phyloP scores from a whole-genome alignment of 2,888 invertebrate species.

The Perizoma affinitatum region DNA sequence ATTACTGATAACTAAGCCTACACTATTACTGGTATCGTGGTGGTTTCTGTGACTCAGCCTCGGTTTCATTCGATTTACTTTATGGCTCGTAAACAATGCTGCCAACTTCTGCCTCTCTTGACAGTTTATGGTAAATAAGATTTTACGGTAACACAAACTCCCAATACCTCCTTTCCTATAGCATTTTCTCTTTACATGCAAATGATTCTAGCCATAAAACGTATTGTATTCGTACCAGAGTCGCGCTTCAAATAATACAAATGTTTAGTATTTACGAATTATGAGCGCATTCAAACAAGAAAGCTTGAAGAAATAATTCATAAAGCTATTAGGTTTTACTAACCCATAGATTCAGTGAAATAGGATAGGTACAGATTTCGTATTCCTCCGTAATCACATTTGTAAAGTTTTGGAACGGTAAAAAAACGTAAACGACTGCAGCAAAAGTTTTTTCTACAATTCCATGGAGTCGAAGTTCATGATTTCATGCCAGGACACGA shows the following conservation, averaged over 20 bases:
- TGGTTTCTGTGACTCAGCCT: slow-evolving; percentile 48
- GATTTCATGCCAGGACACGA: slow-evolving; percentile 54
- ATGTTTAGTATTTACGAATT: slow-evolving; percentile 49
- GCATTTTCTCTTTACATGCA: slow-evolving; percentile 67
- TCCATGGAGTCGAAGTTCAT: slow-evolving; percentile 49
- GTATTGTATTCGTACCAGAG: slow-evolving; percentile 52
- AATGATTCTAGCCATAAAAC: slow-evolving; percentile 60
- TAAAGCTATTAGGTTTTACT: slow-evolving; percentile 36
- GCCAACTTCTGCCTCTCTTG: slow-evolving; percentile 71
- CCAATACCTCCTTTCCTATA: slow-evolving; percentile 61
- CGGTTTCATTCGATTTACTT: slow-evolving; percentile 77
- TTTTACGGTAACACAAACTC: slow-evolving; percentile 68
- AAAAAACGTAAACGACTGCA: slow-evolving; percentile 46
- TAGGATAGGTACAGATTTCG: slow-evolving; percentile 9
- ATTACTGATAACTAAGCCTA: slow-evolving; percentile 20
- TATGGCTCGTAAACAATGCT: slow-evolving; percentile 78
- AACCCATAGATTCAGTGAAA: slow-evolving; percentile 9
- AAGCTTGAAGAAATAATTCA: slow-evolving; percentile 31
- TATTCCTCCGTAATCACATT: slow-evolving; percentile 42
- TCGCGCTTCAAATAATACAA: slow-evolving; percentile 51
- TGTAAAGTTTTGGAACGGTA: slow-evolving; percentile 37
- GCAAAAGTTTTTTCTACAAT: slow-evolving; percentile 47
- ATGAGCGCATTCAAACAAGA: slow-evolving; percentile 39
- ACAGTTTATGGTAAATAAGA: slow-evolving; percentile 78
- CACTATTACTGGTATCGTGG: slow-evolving; percentile 21